Evolutionary conservation across 2,113 vertebrate genomes (phyloP).

Genomic region (Mirza zaza): DNA sequence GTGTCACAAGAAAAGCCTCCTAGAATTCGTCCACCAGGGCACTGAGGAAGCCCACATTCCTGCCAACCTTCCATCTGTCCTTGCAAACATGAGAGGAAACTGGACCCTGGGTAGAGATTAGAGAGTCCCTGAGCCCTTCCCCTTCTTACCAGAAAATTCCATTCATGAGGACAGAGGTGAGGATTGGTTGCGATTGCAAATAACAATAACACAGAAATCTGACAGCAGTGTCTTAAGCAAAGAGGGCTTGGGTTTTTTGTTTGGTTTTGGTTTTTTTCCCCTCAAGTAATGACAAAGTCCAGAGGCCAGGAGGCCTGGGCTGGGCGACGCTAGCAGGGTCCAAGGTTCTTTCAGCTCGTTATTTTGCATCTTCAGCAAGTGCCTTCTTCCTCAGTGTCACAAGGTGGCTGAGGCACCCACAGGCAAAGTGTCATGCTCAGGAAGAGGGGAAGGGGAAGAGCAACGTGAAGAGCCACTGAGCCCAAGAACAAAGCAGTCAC

Average conservation of each 20-base stretch:
- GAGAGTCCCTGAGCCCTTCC: background rate
- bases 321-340: background rate
- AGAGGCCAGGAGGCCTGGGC: background rate
- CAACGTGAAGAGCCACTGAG: background rate
- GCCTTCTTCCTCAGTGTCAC: background rate
- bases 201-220: background rate
- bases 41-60: background rate
- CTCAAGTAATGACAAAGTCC: background rate
- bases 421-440: background rate
- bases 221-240: background rate
- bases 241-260: background rate
- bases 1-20: background rate
- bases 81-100: background rate
- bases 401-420: background rate
- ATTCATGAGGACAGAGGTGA: background rate
- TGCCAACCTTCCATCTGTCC: background rate
- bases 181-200: background rate
- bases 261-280: background rate
- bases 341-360: background rate
- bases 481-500: background rate
- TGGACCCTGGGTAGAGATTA: background rate
- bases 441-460: background rate
- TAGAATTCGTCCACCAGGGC: background rate
- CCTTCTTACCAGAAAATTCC: background rate
- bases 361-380: background rate